phyloP scores from a whole-genome alignment of 2,113 vertebrate species.

The Cyphomyrus plagiostoma region DNA sequence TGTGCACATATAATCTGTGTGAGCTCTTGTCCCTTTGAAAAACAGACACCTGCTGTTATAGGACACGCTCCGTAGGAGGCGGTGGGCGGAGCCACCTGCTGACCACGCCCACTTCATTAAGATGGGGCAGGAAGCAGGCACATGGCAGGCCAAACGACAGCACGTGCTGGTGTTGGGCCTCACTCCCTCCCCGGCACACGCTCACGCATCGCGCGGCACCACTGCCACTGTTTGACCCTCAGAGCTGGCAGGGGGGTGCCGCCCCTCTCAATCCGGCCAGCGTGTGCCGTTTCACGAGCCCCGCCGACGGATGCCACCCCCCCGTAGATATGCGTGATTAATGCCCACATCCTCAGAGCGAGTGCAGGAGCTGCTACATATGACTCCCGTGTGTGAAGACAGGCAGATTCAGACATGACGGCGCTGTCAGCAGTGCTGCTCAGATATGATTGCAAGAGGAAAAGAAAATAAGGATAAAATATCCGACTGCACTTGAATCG shows the following conservation, averaged over 20 bases:
- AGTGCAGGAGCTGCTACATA: background rate
- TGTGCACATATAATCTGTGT: background rate
- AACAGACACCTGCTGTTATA: background rate
- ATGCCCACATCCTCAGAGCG: background rate
- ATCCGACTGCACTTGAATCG: background rate
- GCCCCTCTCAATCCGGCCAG: background rate
- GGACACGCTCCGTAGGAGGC: background rate
- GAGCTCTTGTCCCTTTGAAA: background rate
- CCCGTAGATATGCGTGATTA: too few relatives aligned
- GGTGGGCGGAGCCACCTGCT: background rate
- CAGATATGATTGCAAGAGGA: background rate
- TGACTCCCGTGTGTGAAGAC: background rate
- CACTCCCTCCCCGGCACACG: background rate
- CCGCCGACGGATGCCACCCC: background rate
- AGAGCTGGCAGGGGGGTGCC: background rate
- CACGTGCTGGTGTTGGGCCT: background rate
- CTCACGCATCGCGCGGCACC: background rate
- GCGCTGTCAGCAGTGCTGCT: background rate
- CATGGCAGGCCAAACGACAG: background rate
- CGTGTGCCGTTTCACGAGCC: background rate
- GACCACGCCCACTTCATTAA: background rate
- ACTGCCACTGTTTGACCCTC: background rate
- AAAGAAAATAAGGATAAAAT: background rate
- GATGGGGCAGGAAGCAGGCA: background rate
- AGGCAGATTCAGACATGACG: slow-evolving; percentile 4